Evolutionary conservation across 2,113 vertebrate species (phyloP).

Genomic region (Rhabdomys dilectus): DNA sequence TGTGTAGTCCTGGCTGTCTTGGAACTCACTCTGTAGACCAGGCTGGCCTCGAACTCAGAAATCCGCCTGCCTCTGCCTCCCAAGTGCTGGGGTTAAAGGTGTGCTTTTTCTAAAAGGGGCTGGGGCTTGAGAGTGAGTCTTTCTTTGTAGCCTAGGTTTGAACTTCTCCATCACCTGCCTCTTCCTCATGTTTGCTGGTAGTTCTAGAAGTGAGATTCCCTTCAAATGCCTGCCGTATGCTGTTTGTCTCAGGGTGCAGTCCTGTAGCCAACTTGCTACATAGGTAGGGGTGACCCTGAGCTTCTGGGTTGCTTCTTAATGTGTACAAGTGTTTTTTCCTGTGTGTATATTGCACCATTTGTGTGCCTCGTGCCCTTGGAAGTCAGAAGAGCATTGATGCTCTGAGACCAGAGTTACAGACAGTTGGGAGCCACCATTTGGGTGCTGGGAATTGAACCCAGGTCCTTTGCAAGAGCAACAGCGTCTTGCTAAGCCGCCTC

Average conservation of each 20-base stretch:
- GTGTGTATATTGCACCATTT: neutral
- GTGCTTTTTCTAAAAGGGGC: neutral
- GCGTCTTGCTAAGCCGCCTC: accelerated
- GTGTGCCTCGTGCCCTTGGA: neutral
- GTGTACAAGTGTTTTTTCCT: neutral
- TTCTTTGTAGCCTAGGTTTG: neutral
- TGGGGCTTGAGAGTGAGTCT: neutral
- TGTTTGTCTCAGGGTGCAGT: neutral
- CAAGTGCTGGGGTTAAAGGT: neutral
- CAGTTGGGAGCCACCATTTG: neutral
- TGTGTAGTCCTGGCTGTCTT: neutral
- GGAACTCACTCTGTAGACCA: no score
- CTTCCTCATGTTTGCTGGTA: neutral
- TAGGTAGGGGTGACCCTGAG: neutral
- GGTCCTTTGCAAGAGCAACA: neutral
- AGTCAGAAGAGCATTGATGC: neutral
- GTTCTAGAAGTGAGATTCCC: neutral
- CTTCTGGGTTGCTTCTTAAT: neutral
- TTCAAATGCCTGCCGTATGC: neutral
- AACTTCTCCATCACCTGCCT: neutral
- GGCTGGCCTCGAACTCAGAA: neutral
- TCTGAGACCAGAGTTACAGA: neutral
- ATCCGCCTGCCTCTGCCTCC: neutral
- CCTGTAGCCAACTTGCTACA: neutral
- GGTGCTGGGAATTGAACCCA: neutral